A percentile compares a stretch with the other conserved stretches of the same genome.
Conservation (phyloP, 2,113 vertebrate genomes). For the Malurus elegans region DNA sequence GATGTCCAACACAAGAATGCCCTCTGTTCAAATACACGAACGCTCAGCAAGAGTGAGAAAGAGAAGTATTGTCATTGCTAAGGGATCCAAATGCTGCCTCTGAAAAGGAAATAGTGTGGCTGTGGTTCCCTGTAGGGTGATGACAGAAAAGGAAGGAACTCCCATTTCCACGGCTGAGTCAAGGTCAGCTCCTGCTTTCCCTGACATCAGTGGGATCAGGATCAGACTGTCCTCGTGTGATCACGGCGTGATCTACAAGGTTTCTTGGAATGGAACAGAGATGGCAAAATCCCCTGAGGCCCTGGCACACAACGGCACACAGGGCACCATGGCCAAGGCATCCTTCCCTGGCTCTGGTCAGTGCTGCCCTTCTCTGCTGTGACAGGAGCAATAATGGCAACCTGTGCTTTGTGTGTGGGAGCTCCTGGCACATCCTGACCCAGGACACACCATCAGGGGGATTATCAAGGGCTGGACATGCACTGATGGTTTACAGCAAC, state of each 20-base stretch:
- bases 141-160: conserved; percentile 21
- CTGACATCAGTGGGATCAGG: not conserved
- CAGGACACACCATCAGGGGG: not conserved
- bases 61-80: not conserved
- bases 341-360: not conserved
- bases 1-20: not conserved
- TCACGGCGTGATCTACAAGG: not conserved
- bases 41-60: not conserved
- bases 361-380: not conserved
- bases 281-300: not conserved
- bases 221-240: not conserved
- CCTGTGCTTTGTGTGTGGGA: not conserved
- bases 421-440: not conserved
- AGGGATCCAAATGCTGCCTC: not conserved
- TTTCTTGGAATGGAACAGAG: not conserved
- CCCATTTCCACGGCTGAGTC: not conserved
- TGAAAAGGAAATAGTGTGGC: not conserved
- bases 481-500: not conserved
- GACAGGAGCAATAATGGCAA: not conserved
- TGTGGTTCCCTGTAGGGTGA: not conserved
- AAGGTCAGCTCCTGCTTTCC: not conserved
- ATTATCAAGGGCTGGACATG: not conserved
- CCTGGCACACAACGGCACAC: not conserved
- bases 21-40: not conserved
- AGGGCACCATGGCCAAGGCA: not conserved